Conservation (phyloP, 2,113 vertebrate species). For the Chitala chitala region DNA sequence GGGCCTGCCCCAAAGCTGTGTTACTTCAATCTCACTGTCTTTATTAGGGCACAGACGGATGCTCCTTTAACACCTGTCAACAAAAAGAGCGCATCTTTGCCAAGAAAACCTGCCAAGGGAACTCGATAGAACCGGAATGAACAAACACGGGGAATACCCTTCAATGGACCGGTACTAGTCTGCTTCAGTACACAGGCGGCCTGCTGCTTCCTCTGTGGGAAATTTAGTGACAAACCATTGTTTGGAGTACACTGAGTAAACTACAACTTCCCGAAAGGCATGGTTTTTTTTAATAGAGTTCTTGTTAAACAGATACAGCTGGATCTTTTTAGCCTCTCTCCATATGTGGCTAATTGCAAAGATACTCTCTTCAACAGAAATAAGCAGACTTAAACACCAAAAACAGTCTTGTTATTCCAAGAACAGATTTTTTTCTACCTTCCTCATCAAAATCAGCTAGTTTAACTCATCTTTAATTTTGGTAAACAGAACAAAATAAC, state of each 20-base stretch:
- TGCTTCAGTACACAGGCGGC: neutral
- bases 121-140: neutral
- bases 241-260: neutral
- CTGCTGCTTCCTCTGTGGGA: neutral
- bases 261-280: neutral
- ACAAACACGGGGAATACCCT: too few relatives aligned
- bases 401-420: neutral
- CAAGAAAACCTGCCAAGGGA: neutral
- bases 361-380: neutral
- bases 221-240: neutral
- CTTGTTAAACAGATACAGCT: constrained; percentile 11
- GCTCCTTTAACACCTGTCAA: neutral
- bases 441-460: constrained; percentile 23
- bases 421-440: constrained; percentile 9
- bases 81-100: neutral
- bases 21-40: neutral
- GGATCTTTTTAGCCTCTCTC: neutral
- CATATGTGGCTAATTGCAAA: neutral
- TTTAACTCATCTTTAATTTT: constrained; percentile 33
- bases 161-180: neutral
- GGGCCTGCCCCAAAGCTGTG: neutral
- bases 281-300: neutral
- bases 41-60: neutral
- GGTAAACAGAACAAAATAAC: constrained; percentile 22
- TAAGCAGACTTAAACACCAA: neutral